phyloP scores from a whole-genome alignment of 92 coral and sea anemone species.

The Epizoanthus scotinus region DNA sequence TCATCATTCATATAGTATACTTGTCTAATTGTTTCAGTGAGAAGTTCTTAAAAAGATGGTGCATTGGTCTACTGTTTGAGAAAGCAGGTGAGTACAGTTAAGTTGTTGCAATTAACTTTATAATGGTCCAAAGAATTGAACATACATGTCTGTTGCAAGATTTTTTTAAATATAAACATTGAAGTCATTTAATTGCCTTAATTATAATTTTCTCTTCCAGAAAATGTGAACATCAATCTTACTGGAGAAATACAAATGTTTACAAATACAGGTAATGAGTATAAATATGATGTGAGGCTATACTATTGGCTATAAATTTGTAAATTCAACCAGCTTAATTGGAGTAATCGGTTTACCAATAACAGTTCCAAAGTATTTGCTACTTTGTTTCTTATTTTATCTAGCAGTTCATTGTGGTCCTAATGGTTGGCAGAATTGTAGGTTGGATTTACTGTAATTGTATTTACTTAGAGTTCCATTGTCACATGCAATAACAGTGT shows the following conservation, averaged over 20 bases:
- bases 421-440: background rate
- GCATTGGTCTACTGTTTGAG: conserved; percentile 87
- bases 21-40: conserved; percentile 49
- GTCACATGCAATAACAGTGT: too few species aligned
- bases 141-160: too few species aligned
- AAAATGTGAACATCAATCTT: conserved; percentile 89
- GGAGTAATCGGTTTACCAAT: too few species aligned
- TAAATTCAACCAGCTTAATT: too few species aligned
- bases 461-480: too few species aligned
- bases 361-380: too few species aligned
- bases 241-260: conserved; percentile 93
- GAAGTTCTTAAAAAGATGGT: conserved; percentile 83
- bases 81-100: conserved; percentile 73
- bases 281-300: background rate
- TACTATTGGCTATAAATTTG: background rate
- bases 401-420: background rate
- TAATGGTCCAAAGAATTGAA: too few species aligned
- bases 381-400: too few species aligned
- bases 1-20: too few species aligned
- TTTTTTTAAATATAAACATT: too few species aligned
- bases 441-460: too few species aligned
- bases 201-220: conserved; percentile 45
- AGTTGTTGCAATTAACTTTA: background rate
- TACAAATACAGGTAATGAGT: conserved; percentile 78
- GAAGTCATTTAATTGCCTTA: background rate